These are phyloP conservation scores for Nylanderia fulva DNA, from an alignment of 1,140 invertebrate genomes.

Conservation along the genomic window DNA sequence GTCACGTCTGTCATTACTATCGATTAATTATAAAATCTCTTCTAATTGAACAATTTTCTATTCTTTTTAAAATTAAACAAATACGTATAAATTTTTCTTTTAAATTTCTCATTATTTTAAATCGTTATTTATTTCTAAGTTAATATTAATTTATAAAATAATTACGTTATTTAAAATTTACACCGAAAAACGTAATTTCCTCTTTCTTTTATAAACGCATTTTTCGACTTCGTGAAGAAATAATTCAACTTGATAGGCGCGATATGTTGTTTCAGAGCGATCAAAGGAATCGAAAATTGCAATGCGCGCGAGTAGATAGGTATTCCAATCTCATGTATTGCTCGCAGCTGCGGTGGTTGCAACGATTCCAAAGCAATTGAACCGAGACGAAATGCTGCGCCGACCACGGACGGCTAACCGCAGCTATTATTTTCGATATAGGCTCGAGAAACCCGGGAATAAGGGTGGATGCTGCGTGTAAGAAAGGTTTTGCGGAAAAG, in stretches of 20 bases:
- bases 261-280: neutral
- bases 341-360: conserved; percentile 36
- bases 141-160: too few relatives aligned
- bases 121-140: neutral
- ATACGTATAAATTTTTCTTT: too few relatives aligned
- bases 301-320: conserved; percentile 30
- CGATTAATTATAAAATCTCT: neutral
- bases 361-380: conserved; percentile 60
- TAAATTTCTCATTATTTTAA: too few relatives aligned
- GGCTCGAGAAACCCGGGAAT: neutral
- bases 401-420: conserved; percentile 53
- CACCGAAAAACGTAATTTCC: neutral
- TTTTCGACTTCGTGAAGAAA: neutral
- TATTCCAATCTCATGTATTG: conserved; percentile 34
- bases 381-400: conserved; percentile 44
- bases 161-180: neutral
- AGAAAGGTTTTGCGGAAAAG: conserved; percentile 47
- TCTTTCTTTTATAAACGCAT: neutral
- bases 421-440: conserved; percentile 66
- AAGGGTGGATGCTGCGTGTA: conserved; percentile 19
- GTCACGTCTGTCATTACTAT: neutral
- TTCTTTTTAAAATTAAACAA: neutral
- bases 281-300: conserved; percentile 50
- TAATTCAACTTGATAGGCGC: conserved; percentile 13
- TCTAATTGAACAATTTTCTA: neutral